phyloP scores from a whole-genome alignment of 2,113 vertebrate species.

The Bungarus multicinctus region DNA sequence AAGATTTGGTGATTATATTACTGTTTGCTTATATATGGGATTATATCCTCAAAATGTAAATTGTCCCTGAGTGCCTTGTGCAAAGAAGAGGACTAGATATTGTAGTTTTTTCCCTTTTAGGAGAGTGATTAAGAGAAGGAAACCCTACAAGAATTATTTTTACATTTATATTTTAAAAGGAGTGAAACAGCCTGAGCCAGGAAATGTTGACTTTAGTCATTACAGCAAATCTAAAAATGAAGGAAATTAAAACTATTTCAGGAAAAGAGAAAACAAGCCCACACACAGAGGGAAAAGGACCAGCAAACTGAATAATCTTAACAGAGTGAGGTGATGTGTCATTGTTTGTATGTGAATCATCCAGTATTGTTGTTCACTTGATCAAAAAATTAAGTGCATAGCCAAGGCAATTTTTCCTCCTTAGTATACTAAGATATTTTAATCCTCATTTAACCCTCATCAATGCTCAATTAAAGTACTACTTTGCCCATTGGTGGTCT shows the following conservation, averaged over 20 bases:
- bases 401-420: background rate
- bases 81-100: background rate
- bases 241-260: conserved; percentile 24
- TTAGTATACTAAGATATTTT: background rate
- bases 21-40: background rate
- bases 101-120: background rate
- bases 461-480: background rate
- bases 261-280: background rate
- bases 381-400: conserved; percentile 3
- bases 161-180: background rate
- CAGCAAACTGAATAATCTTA: conserved; percentile 15
- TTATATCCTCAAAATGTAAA: background rate
- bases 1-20: background rate
- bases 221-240: background rate
- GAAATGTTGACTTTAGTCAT: background rate
- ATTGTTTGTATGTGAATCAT: background rate
- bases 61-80: background rate
- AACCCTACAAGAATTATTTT: background rate
- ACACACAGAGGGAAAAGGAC: conserved; percentile 28
- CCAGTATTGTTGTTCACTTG: background rate
- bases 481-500: background rate
- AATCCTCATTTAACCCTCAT: background rate
- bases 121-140: background rate
- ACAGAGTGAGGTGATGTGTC: background rate
- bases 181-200: background rate